These are phyloP conservation scores for Fulmarus glacialis DNA, from an alignment of 2,113 vertebrate genomes.

Conservation along the genomic window DNA sequence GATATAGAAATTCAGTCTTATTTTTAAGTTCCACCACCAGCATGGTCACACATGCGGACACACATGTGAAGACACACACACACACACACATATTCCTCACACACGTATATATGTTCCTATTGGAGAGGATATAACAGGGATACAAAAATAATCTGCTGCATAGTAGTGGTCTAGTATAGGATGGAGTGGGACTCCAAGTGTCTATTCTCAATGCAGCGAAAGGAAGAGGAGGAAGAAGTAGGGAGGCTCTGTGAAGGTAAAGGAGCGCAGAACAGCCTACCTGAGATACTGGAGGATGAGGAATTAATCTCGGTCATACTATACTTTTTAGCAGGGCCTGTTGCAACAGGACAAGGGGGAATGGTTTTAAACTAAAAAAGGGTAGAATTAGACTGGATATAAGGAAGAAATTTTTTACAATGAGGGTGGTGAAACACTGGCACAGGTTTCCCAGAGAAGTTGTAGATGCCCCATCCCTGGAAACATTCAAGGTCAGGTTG, in stretches of 20 bases:
- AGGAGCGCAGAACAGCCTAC: not conserved
- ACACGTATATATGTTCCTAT: fast-evolving
- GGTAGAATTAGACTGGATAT: not conserved
- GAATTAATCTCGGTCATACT: not conserved
- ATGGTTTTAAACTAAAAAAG: not conserved
- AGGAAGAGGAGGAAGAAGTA: not conserved
- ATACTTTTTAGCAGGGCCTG: not conserved
- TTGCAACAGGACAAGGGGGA: not conserved
- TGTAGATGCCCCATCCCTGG: not conserved
- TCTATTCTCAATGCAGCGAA: not conserved
- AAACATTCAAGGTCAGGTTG: not conserved
- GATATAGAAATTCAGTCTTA: not conserved
- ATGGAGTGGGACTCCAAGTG: not conserved
- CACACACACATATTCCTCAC: not conserved
- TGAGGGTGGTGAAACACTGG: not conserved
- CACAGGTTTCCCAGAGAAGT: not conserved
- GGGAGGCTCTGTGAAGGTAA: not conserved
- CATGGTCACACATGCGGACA: not conserved
- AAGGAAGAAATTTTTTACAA: not conserved
- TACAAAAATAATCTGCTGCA: not conserved
- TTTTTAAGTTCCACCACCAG: not conserved
- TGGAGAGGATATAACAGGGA: not conserved
- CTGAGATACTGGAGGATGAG: not conserved
- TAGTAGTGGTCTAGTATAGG: not conserved
- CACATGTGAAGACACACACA: not conserved